Evolutionary conservation across 2,888 invertebrate species (phyloP).

Genomic region (Sminthurinus aureus): DNA sequence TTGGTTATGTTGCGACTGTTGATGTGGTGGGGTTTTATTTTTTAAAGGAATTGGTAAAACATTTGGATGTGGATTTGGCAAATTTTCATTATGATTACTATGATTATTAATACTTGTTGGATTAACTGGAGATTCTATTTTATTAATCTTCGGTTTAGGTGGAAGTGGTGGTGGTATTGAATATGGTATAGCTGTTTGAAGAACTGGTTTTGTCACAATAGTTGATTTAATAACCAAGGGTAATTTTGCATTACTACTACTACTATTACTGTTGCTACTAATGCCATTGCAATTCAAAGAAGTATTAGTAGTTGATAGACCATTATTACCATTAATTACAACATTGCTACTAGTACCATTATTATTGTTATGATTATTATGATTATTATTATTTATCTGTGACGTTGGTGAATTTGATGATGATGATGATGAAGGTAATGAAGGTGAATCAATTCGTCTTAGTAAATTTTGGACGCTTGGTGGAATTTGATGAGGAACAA

Average conservation of each 20-base stretch:
- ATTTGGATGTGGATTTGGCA: no score
- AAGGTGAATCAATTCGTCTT: constrained; percentile 70
- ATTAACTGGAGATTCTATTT: background rate
- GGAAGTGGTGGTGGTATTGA: constrained; percentile 60
- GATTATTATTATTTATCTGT: constrained; percentile 65
- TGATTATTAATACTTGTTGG: background rate
- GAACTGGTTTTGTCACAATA: constrained; percentile 91
- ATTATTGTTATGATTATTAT: background rate
- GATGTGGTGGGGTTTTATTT: constrained; percentile 32
- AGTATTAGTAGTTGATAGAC: background rate
- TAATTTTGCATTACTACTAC: constrained; percentile 71
- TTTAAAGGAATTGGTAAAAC: constrained; percentile 19
- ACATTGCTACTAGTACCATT: background rate
- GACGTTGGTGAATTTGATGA: constrained; percentile 76
- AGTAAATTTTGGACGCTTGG: constrained; percentile 75
- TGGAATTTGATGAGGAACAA: constrained; percentile 67
- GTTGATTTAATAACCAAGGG: constrained; percentile 97
- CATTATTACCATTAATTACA: background rate
- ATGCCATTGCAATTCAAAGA: background rate
- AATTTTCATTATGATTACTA: background rate
- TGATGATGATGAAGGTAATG: constrained; percentile 69
- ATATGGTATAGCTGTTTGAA: constrained; percentile 73
- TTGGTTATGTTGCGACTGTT: constrained; percentile 27
- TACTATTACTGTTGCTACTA: background rate
- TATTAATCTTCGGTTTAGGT: constrained; percentile 57